phyloP scores from a whole-genome alignment of 2,888 invertebrate species.

The Endotricha flammealis region DNA sequence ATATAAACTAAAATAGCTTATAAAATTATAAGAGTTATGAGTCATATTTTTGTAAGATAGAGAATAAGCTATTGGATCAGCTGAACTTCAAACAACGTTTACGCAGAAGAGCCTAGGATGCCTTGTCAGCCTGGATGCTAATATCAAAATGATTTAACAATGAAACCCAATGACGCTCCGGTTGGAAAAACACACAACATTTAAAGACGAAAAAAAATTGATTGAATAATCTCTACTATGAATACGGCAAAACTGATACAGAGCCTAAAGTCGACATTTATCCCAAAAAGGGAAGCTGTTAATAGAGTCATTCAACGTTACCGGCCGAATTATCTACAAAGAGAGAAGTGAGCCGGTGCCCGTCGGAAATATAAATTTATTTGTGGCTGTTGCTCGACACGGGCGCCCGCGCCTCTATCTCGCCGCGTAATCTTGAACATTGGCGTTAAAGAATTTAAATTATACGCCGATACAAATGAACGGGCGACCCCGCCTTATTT shows the following conservation, averaged over 20 bases:
- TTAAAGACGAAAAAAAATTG: too few relatives aligned
- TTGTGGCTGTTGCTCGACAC: constrained; percentile 71
- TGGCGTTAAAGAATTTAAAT: constrained; percentile 79
- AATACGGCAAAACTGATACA: constrained; percentile 45
- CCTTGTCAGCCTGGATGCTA: too few relatives aligned
- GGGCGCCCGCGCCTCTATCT: constrained; percentile 74
- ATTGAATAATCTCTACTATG: constrained; percentile 51
- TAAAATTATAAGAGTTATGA: too few relatives aligned
- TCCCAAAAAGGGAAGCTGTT: constrained; percentile 78
- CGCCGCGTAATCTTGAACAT: constrained; percentile 76
- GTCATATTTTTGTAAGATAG: too few relatives aligned
- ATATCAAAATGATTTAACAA: too few relatives aligned
- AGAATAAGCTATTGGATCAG: too few relatives aligned
- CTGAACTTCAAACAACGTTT: too few relatives aligned
- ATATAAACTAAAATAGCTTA: too few relatives aligned
- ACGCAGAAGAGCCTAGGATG: too few relatives aligned
- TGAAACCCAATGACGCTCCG: too few relatives aligned
- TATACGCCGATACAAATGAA: constrained; percentile 78
- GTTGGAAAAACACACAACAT: too few relatives aligned
- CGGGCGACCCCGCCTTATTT: constrained; percentile 70
- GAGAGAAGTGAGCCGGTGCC: constrained; percentile 65
- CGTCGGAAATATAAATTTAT: constrained; percentile 78
- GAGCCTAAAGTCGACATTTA: constrained; percentile 68
- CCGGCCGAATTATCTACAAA: constrained; percentile 77
- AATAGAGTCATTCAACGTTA: constrained; percentile 78